Base-by-base conservation (phyloP, 2,888 invertebrate genomes). In the Drosophila macrospina region DNA sequence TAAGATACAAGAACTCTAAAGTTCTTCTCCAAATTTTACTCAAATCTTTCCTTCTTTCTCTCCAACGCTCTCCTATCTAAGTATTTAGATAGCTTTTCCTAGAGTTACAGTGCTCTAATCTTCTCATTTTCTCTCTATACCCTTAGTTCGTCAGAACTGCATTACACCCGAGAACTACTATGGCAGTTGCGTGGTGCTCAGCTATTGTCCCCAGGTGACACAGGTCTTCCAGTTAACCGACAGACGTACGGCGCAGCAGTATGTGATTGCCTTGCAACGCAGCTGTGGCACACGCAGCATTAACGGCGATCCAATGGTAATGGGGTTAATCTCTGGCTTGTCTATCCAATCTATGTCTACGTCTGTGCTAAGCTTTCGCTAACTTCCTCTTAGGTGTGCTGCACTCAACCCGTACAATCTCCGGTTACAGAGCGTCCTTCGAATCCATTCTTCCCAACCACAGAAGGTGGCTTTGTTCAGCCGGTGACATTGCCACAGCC, bases 261-360 rank as follows among this genome's bases (percentile, higher is more conserved):
- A 91, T 74, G 59, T 92, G 7, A 64, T 89, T 36, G 70, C 74
- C 0, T 60, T 91, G 41, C 90, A 91, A 64, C 82, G 89, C 55
- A 87, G 77, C 62, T 92, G 92, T 69, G 90, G 90, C 24, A 91
- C 88, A 15, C 79, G 86, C 47, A 90, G 50, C 45, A 7, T 89
- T 2, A 83, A 89, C n/a, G 81, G 90, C 6, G 91, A 91, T 78
- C 91, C 92, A 7, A 76, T 92, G 83, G 92, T 92, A 90, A 62
- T 57, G 61, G 55, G 15, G 24, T 24, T 15, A 5, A 24, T 32
- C 44, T 26, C 34, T 30, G 4, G 32, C 60, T 32, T 44, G 0
- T 10, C 26, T n/a, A 41, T 62, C 36, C 30, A 16, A 32, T 16
- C 47, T 60, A 42, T 54, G 51, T 42, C 47, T 60, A 42, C 51